A percentile compares a stretch with the other conserved stretches of the same genome.
phyloP scores from a whole-genome alignment of 2,113 vertebrate genomes.

The Otus sunia region DNA sequence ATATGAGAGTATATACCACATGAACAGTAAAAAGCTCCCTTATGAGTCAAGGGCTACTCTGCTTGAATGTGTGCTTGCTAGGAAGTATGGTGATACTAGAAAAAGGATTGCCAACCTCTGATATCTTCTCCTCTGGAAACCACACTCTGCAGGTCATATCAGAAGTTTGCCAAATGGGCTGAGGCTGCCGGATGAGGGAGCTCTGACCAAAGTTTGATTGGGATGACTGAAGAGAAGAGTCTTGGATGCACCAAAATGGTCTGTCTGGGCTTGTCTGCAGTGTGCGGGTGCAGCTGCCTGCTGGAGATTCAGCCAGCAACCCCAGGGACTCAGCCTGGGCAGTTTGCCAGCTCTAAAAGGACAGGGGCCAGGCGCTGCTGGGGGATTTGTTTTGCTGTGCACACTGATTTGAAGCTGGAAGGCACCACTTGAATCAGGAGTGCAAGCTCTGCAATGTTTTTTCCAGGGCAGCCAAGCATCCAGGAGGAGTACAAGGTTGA shows the following conservation, averaged over 20 bases:
- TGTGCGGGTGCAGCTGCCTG: not conserved
- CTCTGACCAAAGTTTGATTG: rapidly evolving
- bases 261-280: not conserved
- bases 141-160: not conserved
- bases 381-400: not conserved
- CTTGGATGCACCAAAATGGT: not conserved
- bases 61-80: not conserved
- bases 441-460: not conserved
- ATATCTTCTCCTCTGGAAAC: not conserved
- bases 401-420: not conserved
- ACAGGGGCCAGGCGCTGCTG: not conserved
- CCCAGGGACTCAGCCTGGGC: not conserved
- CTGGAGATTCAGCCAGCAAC: not conserved
- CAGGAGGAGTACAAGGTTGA: not conserved
- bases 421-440: not conserved
- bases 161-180: not conserved
- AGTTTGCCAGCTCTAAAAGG: not conserved
- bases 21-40: not conserved
- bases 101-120: not conserved
- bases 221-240: not conserved
- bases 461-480: not conserved
- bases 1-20: not conserved
- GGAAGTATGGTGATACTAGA: not conserved
- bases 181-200: not conserved
- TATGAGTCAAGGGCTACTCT: not conserved